Conservation (phyloP, 2,797 vertebrate species). For the Sebastes kiyomatsui region DNA sequence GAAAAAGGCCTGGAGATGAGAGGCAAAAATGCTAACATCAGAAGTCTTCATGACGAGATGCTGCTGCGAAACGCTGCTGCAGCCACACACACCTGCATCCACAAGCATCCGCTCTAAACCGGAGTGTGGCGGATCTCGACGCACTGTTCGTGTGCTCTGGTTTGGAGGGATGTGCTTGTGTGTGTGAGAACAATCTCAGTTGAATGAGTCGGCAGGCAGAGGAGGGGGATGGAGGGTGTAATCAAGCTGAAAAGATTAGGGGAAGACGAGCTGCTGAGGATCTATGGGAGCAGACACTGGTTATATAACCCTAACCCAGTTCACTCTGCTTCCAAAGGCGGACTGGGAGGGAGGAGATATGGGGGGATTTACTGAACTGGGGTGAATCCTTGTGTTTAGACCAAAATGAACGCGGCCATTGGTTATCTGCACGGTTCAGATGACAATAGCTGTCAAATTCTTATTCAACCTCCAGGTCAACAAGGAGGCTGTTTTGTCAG, state of each 20-base stretch:
- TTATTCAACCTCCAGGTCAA: background rate
- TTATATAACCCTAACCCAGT: constrained; percentile 81
- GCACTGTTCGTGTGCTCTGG: constrained; percentile 27
- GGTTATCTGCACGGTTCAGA: constrained; percentile 13
- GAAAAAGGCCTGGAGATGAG: background rate
- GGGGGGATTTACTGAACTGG: constrained; percentile 20
- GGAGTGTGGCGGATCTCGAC: constrained; percentile 65
- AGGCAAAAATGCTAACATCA: background rate
- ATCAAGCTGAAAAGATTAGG: constrained; percentile 84
- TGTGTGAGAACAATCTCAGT: constrained; percentile 50
- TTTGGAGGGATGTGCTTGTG: constrained; percentile 43
- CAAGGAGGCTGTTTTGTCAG: background rate
- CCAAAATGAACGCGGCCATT: constrained; percentile 31
- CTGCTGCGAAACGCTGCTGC: constrained; percentile 10
- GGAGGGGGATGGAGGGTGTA: constrained; percentile 66
- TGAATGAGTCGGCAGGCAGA: constrained; percentile 62
- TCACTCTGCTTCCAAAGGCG: constrained; percentile 56
- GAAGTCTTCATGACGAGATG: constrained; percentile 12
- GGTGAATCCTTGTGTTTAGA: constrained; percentile 43
- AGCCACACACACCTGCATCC: constrained; percentile 32
- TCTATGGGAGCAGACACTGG: constrained; percentile 77
- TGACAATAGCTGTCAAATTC: constrained; percentile 22
- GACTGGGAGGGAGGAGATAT: constrained; percentile 33
- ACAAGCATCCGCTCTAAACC: constrained; percentile 70
- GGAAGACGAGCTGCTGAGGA: constrained; percentile 76